phyloP scores from a whole-genome alignment of 35 echinoderm and acorn worm species.

The Acanthaster planci region DNA sequence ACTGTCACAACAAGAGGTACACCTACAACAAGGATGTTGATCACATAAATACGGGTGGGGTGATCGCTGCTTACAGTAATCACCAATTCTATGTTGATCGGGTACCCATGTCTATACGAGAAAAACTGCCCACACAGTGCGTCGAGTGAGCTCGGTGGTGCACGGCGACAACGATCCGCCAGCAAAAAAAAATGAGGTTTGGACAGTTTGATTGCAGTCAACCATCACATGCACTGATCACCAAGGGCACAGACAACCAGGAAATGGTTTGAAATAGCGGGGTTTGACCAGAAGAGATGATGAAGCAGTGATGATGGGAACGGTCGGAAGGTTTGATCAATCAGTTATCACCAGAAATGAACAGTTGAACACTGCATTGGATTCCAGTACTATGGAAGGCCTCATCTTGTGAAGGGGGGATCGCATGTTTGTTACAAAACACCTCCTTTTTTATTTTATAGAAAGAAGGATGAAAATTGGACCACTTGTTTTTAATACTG shows the following conservation, averaged over 20 bases:
- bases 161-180: background rate
- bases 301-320: no score
- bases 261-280: no score
- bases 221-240: background rate
- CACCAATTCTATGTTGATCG: conserved; percentile 83
- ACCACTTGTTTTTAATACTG: no score
- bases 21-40: conserved; percentile 86
- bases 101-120: conserved; percentile 90
- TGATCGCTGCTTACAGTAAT: conserved; percentile 75
- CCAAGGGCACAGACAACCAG: background rate
- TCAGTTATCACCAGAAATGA: background rate
- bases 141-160: background rate
- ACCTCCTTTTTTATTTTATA: no score
- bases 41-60: conserved; percentile 81
- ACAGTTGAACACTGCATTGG: no score
- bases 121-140: conserved; percentile 62
- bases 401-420: no score
- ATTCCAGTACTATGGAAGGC: no score
- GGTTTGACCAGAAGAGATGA: no score
- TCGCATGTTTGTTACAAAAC: no score
- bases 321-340: background rate
- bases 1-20: conserved; percentile 83
- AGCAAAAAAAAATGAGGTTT: background rate
- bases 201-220: background rate
- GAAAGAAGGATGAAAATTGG: no score